A percentile compares a stretch with the other conserved stretches of the same genome.
Evolutionary conservation across 2,113 vertebrate species (phyloP).

Genomic region (Papio anubis): DNA sequence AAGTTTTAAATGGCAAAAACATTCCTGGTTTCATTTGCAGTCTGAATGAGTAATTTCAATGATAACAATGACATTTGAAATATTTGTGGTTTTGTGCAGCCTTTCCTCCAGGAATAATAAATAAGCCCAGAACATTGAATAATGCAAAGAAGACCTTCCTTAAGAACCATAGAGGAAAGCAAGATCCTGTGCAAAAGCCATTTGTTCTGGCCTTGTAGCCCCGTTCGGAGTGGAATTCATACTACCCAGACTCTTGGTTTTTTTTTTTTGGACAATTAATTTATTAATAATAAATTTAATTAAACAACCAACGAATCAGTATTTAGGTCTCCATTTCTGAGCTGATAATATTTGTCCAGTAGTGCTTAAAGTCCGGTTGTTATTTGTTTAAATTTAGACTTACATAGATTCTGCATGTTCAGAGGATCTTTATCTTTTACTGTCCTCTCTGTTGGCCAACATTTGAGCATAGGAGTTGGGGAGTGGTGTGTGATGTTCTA

Average conservation of each 20-base stretch:
- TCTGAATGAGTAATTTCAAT: constrained; percentile 61
- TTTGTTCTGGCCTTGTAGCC: constrained; percentile 53
- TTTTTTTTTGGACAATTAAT: constrained; percentile 65
- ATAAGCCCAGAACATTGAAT: constrained; percentile 68
- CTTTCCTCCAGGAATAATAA: constrained; percentile 72
- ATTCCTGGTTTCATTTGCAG: constrained; percentile 39
- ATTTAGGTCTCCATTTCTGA: constrained; percentile 56
- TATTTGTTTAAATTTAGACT: constrained; percentile 71
- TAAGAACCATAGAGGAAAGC: constrained; percentile 59
- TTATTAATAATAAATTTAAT: constrained; percentile 78
- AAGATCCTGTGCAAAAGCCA: constrained; percentile 56
- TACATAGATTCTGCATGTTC: constrained; percentile 38
- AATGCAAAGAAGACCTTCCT: constrained; percentile 63
- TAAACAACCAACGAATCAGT: constrained; percentile 65
- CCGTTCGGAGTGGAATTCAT: constrained; percentile 32
- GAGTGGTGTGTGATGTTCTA: not conserved
- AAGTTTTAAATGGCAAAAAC: constrained; percentile 54
- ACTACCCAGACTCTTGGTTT: not conserved
- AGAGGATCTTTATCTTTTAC: not conserved
- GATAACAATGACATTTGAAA: constrained; percentile 56
- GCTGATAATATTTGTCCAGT: constrained; percentile 65
- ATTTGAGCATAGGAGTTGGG: not conserved
- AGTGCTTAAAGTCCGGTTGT: constrained; percentile 66
- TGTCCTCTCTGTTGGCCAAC: not conserved
- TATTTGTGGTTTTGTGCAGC: constrained; percentile 63